Evolutionary conservation across 1,140 invertebrate genomes (phyloP).

Genomic region (Heliconius hermathena): DNA sequence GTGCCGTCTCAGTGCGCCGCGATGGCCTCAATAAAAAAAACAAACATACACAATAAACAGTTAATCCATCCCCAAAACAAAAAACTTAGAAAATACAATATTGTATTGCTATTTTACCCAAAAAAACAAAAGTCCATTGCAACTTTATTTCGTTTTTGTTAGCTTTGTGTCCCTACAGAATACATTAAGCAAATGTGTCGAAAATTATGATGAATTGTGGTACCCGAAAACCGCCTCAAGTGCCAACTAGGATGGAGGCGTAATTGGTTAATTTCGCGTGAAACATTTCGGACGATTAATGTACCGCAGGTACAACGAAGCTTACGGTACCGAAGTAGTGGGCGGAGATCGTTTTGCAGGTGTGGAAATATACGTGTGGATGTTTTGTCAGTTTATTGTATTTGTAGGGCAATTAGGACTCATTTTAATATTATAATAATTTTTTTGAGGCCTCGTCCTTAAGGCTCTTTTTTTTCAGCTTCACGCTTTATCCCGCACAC

Average conservation of each 20-base stretch:
- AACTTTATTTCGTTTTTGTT: neutral
- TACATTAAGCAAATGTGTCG: conserved; percentile 26
- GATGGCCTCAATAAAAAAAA: too few species aligned
- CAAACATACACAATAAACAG: neutral
- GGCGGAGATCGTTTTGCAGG: neutral
- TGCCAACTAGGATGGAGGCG: neutral
- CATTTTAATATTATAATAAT: too few species aligned
- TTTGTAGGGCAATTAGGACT: too few species aligned
- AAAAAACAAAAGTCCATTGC: neutral
- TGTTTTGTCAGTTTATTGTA: neutral
- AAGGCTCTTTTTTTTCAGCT: too few species aligned
- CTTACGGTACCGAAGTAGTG: neutral
- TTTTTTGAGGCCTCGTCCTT: too few species aligned
- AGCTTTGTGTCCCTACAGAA: conserved; percentile 11
- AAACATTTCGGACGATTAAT: conserved; percentile 17
- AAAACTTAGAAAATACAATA: neutral
- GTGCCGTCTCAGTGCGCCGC: too few species aligned
- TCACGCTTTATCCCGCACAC: too few species aligned
- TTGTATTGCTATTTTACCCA: neutral
- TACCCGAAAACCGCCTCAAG: conserved; percentile 24
- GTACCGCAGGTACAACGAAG: conserved; percentile 14
- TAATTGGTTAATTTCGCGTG: conserved; percentile 33
- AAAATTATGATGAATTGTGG: conserved; percentile 24
- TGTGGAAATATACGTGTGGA: conserved; percentile 4
- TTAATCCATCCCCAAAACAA: neutral